phyloP scores from a whole-genome alignment of 2,797 vertebrate genomes.

The Cryptoblepharus egeriae region DNA sequence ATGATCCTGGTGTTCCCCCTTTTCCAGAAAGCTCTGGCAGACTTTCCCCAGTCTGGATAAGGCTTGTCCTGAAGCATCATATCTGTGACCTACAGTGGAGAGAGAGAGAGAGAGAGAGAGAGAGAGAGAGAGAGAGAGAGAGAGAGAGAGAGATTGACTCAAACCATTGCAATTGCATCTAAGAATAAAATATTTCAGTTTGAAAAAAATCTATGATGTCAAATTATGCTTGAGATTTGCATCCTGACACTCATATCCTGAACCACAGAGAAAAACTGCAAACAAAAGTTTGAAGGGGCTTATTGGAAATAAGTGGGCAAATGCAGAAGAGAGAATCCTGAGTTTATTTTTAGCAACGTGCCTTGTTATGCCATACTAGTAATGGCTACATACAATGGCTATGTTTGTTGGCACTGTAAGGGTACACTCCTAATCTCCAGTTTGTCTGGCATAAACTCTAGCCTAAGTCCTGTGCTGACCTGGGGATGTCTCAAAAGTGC shows the following conservation, averaged over 20 bases:
- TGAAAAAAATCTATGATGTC: too few species aligned
- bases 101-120: constrained; percentile 38
- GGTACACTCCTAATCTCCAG: too few species aligned
- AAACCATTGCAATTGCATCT: neutral
- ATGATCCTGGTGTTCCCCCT: constrained; percentile 92
- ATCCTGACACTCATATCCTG: neutral
- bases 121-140: constrained; percentile 26
- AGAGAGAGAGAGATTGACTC: constrained; percentile 25
- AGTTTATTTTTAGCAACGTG: neutral
- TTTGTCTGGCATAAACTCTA: too few species aligned
- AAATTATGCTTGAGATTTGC: neutral
- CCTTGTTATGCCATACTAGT: neutral
- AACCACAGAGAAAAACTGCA: neutral
- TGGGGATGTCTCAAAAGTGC: too few species aligned
- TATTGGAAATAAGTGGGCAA: neutral
- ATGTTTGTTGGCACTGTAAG: neutral
- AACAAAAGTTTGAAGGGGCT: neutral
- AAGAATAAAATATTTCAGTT: neutral
- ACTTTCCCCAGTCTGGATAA: constrained; percentile 94
- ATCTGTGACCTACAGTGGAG: constrained; percentile 89
- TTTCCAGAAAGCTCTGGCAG: constrained; percentile 94
- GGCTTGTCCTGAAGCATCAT: constrained; percentile 98
- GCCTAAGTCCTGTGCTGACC: too few species aligned
- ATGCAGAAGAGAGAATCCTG: neutral
- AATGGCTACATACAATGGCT: neutral